A percentile compares a stretch with the other conserved stretches of the same genome.
Evolutionary conservation across 2,888 invertebrate species (phyloP).

Genomic region (Hypomecis atomaria): DNA sequence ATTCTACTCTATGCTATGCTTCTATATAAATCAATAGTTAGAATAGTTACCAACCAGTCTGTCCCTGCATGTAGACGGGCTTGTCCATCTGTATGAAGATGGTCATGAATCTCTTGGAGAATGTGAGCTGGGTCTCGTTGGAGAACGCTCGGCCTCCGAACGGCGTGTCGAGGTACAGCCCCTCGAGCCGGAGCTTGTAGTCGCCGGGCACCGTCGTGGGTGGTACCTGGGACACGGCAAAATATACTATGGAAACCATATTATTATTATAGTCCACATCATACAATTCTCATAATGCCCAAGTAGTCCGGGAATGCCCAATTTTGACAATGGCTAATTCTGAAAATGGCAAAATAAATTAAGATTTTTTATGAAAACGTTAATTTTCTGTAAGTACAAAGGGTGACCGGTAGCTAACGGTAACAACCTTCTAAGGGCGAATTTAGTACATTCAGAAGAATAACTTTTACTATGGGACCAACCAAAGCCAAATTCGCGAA

Average conservation of each 20-base stretch:
- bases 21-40: too few species aligned
- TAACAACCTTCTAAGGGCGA: too few species aligned
- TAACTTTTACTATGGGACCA: too few species aligned
- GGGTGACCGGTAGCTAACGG: too few species aligned
- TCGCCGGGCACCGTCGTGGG: slow-evolving; percentile 92
- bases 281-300: background rate
- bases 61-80: slow-evolving; percentile 97
- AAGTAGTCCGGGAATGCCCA: too few species aligned
- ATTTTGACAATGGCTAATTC: too few species aligned
- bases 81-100: slow-evolving; percentile 98
- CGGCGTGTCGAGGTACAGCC: slow-evolving; percentile 89
- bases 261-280: background rate
- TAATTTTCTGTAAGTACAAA: too few species aligned
- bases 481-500: too few species aligned
- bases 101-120: slow-evolving; percentile 96
- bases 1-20: too few species aligned
- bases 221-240: slow-evolving; percentile 86
- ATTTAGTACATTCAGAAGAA: too few species aligned
- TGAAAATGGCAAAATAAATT: too few species aligned
- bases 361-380: too few species aligned
- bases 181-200: slow-evolving; percentile 94
- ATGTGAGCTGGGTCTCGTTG: slow-evolving; percentile 93
- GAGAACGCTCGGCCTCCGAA: slow-evolving; percentile 94
- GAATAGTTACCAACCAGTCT: slow-evolving; percentile 85
- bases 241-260: background rate